Evolutionary conservation across 2,888 invertebrate species (phyloP), one percentile per base, ranked within the genome.

Genomic region (Ditylenchus weischeri): DNA sequence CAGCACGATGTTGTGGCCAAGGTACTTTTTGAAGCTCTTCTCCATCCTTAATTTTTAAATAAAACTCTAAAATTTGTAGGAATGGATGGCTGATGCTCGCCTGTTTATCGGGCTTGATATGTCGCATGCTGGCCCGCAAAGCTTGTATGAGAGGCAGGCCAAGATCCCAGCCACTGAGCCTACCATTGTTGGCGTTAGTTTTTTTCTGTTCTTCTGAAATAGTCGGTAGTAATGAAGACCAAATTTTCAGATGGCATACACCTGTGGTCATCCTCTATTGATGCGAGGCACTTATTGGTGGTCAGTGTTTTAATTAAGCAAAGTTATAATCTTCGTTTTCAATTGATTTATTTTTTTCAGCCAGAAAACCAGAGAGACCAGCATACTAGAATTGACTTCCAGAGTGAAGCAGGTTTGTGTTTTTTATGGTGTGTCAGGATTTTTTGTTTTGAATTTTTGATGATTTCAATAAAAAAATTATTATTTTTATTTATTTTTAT

Each of bases 21-120:
- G 43, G 43, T 43, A 43, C 1, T 13, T 43, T 43, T 43, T 29
- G 2, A 2, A 43, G 15, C 13, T 43, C n/a, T 15, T 43, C 15
- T 43, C 43, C 43, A 8, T 8, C 15, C 43, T 43, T 43, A 13
- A 15, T 43, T 43, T 43, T 29, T 59, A 5, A 19, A 1, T 51
- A 21, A 29, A 43, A 18, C 19, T 0, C 10, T 43, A 6, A 10
- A 49, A 43, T 38, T 64, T 75, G 8, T 51, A 75, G 72, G 23
- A 64, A 23, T 66, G 70, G 65, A 36, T 69, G 57, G 57, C 38
- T 43, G 59, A 62, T 48, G 63, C 64, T 18, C 66, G 72, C 11
- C 73, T 76, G 75, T 69, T 71, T 58, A 51, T 76, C 47, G 76
- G 76, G 0, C 50, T 76, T n/a, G 75, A 74, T 38, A 66, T 76